Evolutionary conservation across 1,140 invertebrate genomes (phyloP), one percentile per base, ranked within the genome.

Genomic region (Potamilus streckersoni): DNA sequence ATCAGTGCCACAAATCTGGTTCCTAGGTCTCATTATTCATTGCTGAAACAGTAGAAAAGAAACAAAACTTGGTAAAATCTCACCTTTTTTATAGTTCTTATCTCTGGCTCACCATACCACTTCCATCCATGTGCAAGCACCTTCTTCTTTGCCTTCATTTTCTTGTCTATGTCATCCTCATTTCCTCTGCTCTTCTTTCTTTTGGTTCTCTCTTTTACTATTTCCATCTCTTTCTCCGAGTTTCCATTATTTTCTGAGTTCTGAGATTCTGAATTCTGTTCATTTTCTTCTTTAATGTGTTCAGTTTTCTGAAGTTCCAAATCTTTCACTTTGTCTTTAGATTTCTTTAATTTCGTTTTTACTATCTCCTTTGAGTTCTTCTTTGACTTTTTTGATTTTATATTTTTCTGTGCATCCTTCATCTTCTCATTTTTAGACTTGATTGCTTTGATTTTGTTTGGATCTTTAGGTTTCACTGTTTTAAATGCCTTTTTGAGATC

Each of bases 91-190:
- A 49, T 49, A 49, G 38, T 49, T 49, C 38, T 49, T 11, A 49
- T 49, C 6, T 49, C 38, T 49, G 38, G 38, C 31, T 83, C 79
- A 16, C 82, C 82, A 19, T 73, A 49, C 83, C 82, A 83, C 12
- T 60, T 76, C 83, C 83, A 85, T 20, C 82, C 80, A 74, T 83
- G 82, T 27, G 67, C 66, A 12, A 76, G 58, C 69, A 16, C 65
- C 71, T 72, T 77, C 56, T 17, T 31, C 38, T 6, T 59, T 17
- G 57, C 71, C 60, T 69, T 80, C 23, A 17, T 59, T 49, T 31
- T 17, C 19, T 55, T 78, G 59, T 77, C 71, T 57, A 63, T 76
- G 58, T 19, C 65, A 49, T 69, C 69, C 68, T 15, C 64, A 59
- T 59, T 69, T 60, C 56, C 59, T 31, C 66, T 73, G 23, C 55